Evolutionary conservation across 1,140 invertebrate species (phyloP), one percentile per base, ranked within the genome.

Genomic region (Apolygus lucorum): DNA sequence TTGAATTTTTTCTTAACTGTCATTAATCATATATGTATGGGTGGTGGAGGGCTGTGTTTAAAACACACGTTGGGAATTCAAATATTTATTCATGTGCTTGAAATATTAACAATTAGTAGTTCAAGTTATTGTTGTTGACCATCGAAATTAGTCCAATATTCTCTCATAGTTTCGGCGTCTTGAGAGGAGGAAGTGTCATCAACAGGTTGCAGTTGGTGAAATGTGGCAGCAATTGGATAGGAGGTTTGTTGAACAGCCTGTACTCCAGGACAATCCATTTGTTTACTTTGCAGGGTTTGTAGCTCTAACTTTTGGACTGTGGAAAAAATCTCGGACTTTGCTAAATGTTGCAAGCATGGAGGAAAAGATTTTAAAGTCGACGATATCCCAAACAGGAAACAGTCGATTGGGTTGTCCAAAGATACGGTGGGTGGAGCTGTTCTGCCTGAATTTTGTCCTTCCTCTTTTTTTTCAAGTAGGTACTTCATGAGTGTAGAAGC

Each of bases 401-500:
- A 67, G 66, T 67, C 66, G 66, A 67, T 67, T 21, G 66, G 66
- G 66, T 67, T 67, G 25, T 67, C 68, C 29, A 69, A 69, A 64
- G 68, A 8, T 63, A 63, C 62, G 59, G 28, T 69, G 68, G 66
- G 59, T 42, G 66, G 2, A 67, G n/a, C 25, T 49, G 8, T 67
- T 42, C 17, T 42, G 17, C 34, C 34, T 28, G n/a, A n/a, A n/a
- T n/a, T n/a, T n/a, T n/a, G n/a, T n/a, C n/a, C n/a, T n/a, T n/a
- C n/a, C n/a, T 42, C 34, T 8, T 62, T 62, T 62, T 62, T 25
- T 8, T 21, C 21, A 25, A 62, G 4, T 4, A 95, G 90, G 54
- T 62, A 62, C 24, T 62, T 21, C 54, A 21, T 62, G 54, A 17
- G 54, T 4, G 17, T 62, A 62, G 54, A 4, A 62, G 54, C 4